Evolutionary conservation across 2,797 vertebrate species (phyloP).

Genomic region (Poliocrania exsul): DNA sequence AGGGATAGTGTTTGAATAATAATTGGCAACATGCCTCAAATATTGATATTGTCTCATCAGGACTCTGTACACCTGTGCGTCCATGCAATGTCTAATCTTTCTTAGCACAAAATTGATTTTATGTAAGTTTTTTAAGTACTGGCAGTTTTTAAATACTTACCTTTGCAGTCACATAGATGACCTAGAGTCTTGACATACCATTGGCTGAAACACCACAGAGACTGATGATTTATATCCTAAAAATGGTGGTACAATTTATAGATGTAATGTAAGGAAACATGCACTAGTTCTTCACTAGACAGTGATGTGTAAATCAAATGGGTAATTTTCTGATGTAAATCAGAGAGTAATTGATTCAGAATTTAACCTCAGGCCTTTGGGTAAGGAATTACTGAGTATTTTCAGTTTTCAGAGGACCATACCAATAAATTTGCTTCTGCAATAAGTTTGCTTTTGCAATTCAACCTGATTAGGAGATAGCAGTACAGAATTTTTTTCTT

Average conservation of each 20-base stretch:
- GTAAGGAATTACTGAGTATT: background rate
- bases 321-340: background rate
- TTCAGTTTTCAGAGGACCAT: background rate
- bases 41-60: background rate
- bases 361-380: background rate
- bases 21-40: background rate
- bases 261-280: background rate
- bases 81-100: background rate
- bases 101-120: constrained; percentile 2
- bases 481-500: background rate
- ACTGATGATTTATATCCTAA: background rate
- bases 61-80: background rate
- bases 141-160: background rate
- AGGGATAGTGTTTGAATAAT: background rate
- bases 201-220: background rate
- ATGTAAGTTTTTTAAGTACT: background rate
- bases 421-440: background rate
- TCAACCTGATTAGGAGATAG: background rate
- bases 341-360: background rate
- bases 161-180: background rate
- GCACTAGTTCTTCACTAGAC: background rate
- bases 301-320: background rate
- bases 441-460: background rate
- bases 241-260: background rate
- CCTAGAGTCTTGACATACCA: background rate